These are phyloP conservation scores for Oreochromis niloticus DNA, from an alignment of 2,113 vertebrate species.

Conservation along the genomic window DNA sequence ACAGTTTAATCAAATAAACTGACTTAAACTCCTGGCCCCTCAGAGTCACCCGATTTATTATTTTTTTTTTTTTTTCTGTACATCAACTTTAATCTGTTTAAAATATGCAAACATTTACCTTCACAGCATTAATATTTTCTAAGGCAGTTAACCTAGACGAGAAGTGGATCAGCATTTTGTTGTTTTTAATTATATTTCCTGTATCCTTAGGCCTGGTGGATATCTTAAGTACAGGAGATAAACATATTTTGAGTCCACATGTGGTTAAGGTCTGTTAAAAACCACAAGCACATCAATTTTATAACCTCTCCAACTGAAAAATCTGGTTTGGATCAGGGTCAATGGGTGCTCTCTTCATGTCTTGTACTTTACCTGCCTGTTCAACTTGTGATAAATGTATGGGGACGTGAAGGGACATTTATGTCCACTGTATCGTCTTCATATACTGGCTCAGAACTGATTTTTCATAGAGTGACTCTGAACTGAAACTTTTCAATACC, in stretches of 20 bases:
- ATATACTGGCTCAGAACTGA: neutral
- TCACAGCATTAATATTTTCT: neutral
- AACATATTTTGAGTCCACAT: neutral
- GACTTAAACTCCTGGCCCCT: neutral
- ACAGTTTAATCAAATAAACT: neutral
- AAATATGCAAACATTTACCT: neutral
- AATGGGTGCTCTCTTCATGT: rapidly evolving
- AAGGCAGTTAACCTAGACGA: neutral
- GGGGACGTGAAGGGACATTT: rapidly evolving
- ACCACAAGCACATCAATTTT: rapidly evolving
- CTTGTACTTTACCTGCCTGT: neutral
- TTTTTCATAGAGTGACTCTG: rapidly evolving
- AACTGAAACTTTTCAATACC: neutral
- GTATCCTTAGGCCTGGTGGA: rapidly evolving
- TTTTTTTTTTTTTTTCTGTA: neutral
- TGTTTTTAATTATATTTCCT: rapidly evolving
- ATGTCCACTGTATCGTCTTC: rapidly evolving
- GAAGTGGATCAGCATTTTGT: neutral
- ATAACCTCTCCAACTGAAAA: neutral
- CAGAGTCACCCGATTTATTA: neutral
- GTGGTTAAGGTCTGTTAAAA: rapidly evolving
- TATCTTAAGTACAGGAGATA: rapidly evolving
- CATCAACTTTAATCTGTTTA: neutral
- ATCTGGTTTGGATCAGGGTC: rapidly evolving
- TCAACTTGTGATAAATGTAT: neutral